A percentile compares a stretch with the other conserved stretches of the same genome.
Evolutionary conservation across 2,797 vertebrate genomes (phyloP).

Genomic region (Falco columbarius): DNA sequence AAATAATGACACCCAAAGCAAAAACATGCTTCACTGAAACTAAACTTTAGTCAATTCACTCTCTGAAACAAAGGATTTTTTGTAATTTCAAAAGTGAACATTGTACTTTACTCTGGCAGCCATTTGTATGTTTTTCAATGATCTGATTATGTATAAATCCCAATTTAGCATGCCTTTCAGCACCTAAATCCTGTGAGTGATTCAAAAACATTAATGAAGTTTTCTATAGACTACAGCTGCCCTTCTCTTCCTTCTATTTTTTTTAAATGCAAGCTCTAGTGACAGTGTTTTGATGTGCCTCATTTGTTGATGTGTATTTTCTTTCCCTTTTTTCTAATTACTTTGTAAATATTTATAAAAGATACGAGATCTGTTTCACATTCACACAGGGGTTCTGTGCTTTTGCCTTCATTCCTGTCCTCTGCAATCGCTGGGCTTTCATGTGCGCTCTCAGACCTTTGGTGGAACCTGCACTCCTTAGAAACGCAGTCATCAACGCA

Average conservation of each 20-base stretch:
- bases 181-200: conserved; percentile 77
- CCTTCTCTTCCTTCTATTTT: conserved; percentile 65
- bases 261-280: conserved; percentile 58
- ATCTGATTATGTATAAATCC: conserved; percentile 80
- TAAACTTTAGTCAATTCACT: conserved; percentile 79
- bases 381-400: not conserved
- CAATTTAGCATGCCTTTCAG: conserved; percentile 78
- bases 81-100: conserved; percentile 83
- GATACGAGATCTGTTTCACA: conserved; percentile 37
- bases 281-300: conserved; percentile 67
- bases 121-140: conserved; percentile 80
- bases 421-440: conserved; percentile 16
- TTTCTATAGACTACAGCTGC: conserved; percentile 63
- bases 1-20: conserved; percentile 85
- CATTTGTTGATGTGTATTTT: conserved; percentile 54
- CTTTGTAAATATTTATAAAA: conserved; percentile 66
- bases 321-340: conserved; percentile 37
- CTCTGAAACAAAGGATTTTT: conserved; percentile 81
- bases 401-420: conserved; percentile 24
- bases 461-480: not conserved
- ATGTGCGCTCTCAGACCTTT: not conserved
- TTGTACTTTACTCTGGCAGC: conserved; percentile 80
- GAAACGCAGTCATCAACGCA: not conserved
- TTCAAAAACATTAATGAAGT: conserved; percentile 78
- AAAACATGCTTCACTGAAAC: conserved; percentile 83